Evolutionary conservation across 1,140 invertebrate genomes (phyloP).

Genomic region (Sesamia nonagrioides): DNA sequence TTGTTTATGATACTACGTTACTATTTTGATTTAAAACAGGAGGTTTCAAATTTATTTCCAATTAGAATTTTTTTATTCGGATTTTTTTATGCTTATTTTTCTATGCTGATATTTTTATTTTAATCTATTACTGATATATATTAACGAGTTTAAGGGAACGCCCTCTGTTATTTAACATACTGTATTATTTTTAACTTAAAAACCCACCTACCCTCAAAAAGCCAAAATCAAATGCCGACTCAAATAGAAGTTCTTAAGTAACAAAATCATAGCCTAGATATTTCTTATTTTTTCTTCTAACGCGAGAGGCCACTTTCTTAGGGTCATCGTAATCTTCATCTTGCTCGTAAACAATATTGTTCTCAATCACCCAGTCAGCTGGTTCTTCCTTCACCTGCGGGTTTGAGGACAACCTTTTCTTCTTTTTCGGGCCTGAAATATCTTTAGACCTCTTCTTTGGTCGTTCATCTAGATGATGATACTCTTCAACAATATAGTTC

Average conservation of each 20-base stretch:
- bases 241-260: constrained; percentile 60
- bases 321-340: constrained; percentile 77
- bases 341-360: constrained; percentile 69
- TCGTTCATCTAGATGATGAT: constrained; percentile 75
- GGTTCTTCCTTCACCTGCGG: constrained; percentile 59
- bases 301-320: constrained; percentile 70
- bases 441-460: constrained; percentile 70
- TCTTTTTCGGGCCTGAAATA: constrained; percentile 64
- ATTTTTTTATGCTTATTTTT: no score
- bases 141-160: no score
- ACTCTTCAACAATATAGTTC: constrained; percentile 78
- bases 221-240: constrained; percentile 43
- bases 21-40: no score
- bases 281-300: constrained; percentile 83
- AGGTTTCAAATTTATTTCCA: no score
- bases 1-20: no score
- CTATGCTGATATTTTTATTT: no score
- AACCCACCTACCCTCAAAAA: neutral
- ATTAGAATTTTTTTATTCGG: no score
- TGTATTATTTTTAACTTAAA: neutral
- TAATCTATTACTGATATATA: no score
- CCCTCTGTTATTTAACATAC: no score
- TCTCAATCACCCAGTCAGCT: constrained; percentile 78
- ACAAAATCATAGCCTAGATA: constrained; percentile 82
- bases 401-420: constrained; percentile 56